Percentiles rank a stretch among this genome's conserved stretches.
These are phyloP conservation scores for Drosophila sp. DNA, from an alignment of 1,140 invertebrate species.

Conservation along the genomic window DNA sequence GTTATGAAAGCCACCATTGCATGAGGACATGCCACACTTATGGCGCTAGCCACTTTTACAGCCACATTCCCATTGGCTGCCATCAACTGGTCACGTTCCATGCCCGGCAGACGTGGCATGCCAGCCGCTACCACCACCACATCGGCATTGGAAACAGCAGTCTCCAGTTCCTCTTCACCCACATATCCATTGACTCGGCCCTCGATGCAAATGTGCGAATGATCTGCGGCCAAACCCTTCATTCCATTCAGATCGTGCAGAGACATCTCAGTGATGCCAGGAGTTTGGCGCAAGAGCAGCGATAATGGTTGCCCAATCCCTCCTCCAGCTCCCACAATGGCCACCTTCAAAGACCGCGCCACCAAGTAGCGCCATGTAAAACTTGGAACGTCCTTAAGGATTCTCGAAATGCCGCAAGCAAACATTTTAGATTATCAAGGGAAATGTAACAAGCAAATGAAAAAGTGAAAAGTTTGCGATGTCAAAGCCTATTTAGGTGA, in stretches of 20 bases:
- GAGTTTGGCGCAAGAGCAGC: constrained; percentile 90
- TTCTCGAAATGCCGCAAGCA: background rate
- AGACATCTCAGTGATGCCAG: constrained; percentile 87
- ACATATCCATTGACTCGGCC: constrained; percentile 88
- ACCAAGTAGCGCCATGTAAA: constrained; percentile 9
- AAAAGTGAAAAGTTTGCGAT: too few species aligned
- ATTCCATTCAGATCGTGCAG: constrained; percentile 91
- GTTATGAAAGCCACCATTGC: constrained; percentile 97
- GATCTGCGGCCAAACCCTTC: constrained; percentile 93
- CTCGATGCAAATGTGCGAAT: constrained; percentile 91
- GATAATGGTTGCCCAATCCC: constrained; percentile 89
- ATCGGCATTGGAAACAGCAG: constrained; percentile 84
- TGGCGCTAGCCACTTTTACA: constrained; percentile 90
- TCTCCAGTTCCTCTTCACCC: constrained; percentile 81
- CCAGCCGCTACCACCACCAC: constrained; percentile 98
- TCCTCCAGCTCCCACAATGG: constrained; percentile 92
- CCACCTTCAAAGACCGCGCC: constrained; percentile 85
- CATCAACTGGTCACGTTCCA: constrained; percentile 97
- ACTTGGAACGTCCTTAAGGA: background rate
- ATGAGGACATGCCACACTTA: constrained; percentile 92
- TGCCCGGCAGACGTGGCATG: constrained; percentile 97
- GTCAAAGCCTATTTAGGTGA: too few species aligned
- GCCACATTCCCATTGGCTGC: constrained; percentile 98
- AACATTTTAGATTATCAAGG: background rate
- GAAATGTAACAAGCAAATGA: too few species aligned